Evolutionary conservation across 2,888 invertebrate species (phyloP).

Genomic region (Helleia helle): DNA sequence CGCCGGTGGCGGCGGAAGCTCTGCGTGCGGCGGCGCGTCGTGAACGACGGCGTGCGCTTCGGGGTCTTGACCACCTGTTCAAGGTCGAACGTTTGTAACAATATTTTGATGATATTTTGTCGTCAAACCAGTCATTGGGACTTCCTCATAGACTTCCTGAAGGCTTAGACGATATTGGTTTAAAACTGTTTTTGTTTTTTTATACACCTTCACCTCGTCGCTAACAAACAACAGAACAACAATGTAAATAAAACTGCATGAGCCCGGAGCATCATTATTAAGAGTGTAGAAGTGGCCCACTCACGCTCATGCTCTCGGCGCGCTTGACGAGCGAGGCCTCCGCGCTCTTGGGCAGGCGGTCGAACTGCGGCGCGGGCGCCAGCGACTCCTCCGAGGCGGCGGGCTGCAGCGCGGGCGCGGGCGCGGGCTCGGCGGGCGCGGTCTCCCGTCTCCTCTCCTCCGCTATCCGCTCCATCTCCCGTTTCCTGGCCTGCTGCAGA

Average conservation of each 20-base stretch:
- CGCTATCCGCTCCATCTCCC: conserved; percentile 93
- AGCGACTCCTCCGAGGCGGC: conserved; percentile 37
- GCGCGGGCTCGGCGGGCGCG: conserved; percentile 15
- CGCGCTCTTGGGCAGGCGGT: conserved; percentile 75
- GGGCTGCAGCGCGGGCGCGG: conserved; percentile 5
- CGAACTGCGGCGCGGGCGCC: conserved; percentile 67
- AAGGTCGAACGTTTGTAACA: not conserved
- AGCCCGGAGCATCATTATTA: too few relatives aligned
- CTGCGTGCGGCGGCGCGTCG: conserved; percentile 89
- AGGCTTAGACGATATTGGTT: too few relatives aligned
- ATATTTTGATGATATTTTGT: too few relatives aligned
- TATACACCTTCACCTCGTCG: too few relatives aligned
- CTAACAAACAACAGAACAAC: too few relatives aligned
- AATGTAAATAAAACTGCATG: too few relatives aligned
- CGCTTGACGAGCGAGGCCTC: conserved; percentile 78
- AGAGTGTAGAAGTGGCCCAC: too few relatives aligned
- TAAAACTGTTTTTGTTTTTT: too few relatives aligned
- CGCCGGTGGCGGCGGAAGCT: conserved; percentile 86
- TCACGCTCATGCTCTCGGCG: conserved; percentile 92
- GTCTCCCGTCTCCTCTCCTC: conserved; percentile 84
- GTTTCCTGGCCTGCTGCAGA: conserved; percentile 85
- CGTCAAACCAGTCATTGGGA: too few relatives aligned
- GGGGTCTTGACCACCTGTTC: conserved; percentile 83
- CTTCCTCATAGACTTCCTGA: not conserved
- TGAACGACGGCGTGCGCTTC: conserved; percentile 95